These are phyloP conservation scores for Rhinella marina DNA, from an alignment of 2,797 vertebrate genomes.

Conservation along the genomic window DNA sequence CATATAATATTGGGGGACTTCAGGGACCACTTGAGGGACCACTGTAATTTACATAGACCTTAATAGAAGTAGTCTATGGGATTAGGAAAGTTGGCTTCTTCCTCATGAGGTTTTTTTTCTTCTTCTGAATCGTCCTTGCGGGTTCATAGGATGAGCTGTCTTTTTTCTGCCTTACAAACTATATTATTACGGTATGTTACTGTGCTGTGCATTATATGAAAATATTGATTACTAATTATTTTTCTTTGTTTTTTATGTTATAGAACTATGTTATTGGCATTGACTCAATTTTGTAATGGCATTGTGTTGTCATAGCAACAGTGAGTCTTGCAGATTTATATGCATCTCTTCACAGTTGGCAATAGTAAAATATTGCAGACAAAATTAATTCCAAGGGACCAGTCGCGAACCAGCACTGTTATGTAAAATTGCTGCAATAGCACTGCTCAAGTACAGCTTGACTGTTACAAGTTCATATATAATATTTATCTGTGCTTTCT, in stretches of 20 bases:
- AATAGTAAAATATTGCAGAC: conserved; percentile 38
- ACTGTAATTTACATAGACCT: not conserved
- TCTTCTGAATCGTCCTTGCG: too few relatives aligned
- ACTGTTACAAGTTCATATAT: not conserved
- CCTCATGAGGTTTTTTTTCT: too few relatives aligned
- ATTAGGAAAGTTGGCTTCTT: too few relatives aligned
- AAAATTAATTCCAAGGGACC: conserved; percentile 49
- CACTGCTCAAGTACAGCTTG: not conserved
- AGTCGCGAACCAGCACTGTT: conserved; percentile 24
- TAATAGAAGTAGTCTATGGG: not conserved
- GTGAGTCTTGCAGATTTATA: conserved; percentile 30
- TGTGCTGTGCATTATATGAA: not conserved
- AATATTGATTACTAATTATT: not conserved
- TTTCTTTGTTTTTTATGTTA: conserved; percentile 8
- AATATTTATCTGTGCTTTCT: conserved; percentile 32
- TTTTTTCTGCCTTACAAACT: too few relatives aligned
- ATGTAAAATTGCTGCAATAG: conserved; percentile 17
- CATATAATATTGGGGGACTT: too few relatives aligned
- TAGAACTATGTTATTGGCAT: not conserved
- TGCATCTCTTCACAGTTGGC: conserved; percentile 40
- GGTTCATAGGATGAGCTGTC: too few relatives aligned
- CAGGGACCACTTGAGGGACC: too few relatives aligned
- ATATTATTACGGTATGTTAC: too few relatives aligned
- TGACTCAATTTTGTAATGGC: conserved; percentile 29
- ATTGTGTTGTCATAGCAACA: conserved; percentile 49